These are phyloP conservation scores for Dicrostonyx torquatus DNA, from an alignment of 2,797 vertebrate genomes.

Conservation along the genomic window DNA sequence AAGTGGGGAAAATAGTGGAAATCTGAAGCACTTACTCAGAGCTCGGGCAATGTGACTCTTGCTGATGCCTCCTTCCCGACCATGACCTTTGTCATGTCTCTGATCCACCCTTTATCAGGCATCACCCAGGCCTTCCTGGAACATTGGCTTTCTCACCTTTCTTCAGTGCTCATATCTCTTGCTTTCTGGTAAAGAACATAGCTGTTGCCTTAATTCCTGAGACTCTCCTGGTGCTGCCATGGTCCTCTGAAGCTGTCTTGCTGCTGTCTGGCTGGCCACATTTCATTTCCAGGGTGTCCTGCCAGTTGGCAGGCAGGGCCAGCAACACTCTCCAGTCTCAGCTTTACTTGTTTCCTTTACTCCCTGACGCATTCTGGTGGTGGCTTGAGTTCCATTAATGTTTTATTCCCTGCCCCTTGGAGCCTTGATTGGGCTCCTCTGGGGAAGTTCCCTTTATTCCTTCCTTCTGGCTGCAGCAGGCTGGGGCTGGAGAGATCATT, in stretches of 20 bases:
- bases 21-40: background rate
- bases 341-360: conserved; percentile 64
- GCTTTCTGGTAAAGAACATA: conserved; percentile 7
- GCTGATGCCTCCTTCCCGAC: background rate
- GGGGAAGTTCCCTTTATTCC: conserved; percentile 67
- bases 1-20: background rate
- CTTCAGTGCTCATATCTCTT: background rate
- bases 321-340: background rate
- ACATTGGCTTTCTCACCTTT: background rate
- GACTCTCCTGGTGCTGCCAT: background rate
- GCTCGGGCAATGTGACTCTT: background rate
- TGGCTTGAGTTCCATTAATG: conserved; percentile 81
- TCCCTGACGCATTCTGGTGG: conserved; percentile 73
- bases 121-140: background rate
- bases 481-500: conserved; percentile 81
- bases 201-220: background rate
- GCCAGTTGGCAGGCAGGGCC: conserved; percentile 62
- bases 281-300: conserved; percentile 61
- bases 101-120: background rate
- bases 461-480: conserved; percentile 74
- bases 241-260: background rate
- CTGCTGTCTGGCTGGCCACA: background rate
- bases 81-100: background rate
- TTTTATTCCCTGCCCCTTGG: conserved; percentile 81
- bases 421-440: conserved; percentile 79